Conservation (phyloP, 2,113 vertebrate species). For the Saimiri boliviensis region DNA sequence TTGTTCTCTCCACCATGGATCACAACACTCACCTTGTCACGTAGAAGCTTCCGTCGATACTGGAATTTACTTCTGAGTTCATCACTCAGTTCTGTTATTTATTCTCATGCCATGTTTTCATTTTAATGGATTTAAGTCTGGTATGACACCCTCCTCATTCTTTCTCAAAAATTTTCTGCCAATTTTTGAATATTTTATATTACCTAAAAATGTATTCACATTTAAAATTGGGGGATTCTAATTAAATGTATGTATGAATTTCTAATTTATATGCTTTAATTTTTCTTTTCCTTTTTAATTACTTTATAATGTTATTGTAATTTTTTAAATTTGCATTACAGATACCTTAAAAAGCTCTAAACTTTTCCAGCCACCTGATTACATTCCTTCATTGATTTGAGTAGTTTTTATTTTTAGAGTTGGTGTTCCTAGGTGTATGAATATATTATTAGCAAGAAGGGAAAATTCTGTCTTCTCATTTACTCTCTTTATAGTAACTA, state of each 20-base stretch:
- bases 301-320: background rate
- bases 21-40: background rate
- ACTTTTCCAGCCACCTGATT: background rate
- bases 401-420: slow-evolving; percentile 33
- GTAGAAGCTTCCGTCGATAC: background rate
- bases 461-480: background rate
- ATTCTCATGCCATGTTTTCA: background rate
- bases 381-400: background rate
- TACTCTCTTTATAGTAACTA: background rate
- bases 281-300: slow-evolving; percentile 36
- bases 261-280: background rate
- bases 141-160: background rate
- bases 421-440: background rate
- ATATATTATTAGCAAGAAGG: background rate
- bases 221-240: background rate
- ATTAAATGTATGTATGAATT: background rate
- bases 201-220: background rate
- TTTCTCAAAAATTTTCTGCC: slow-evolving; percentile 5
- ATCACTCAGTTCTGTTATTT: background rate
- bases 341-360: background rate
- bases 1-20: background rate
- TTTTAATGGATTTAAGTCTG: background rate
- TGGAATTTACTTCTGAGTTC: background rate
- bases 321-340: background rate
- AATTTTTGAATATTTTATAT: background rate